Evolutionary conservation across 2,113 vertebrate genomes (phyloP).

Genomic region (Ginglymostoma cirratum): DNA sequence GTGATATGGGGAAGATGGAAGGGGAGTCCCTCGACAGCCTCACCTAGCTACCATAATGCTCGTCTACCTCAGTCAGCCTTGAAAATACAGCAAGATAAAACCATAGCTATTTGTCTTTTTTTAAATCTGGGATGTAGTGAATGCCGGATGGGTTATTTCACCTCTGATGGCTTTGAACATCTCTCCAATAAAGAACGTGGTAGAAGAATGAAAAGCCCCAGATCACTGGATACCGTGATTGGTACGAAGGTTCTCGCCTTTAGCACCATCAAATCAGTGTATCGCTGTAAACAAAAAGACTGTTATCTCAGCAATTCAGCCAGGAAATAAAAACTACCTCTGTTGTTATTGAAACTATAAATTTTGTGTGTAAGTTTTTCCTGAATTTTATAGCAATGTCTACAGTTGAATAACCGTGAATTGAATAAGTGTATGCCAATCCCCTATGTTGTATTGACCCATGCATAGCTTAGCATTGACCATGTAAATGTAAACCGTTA

Average conservation of each 20-base stretch:
- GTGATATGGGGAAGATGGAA: slow-evolving; percentile 63
- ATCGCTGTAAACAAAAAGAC: slow-evolving; percentile 12
- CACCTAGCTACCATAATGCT: slow-evolving; percentile 55
- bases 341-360: slow-evolving; percentile 29
- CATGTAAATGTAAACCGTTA: slow-evolving; percentile 36
- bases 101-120: neutral
- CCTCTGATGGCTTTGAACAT: slow-evolving; percentile 23
- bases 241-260: slow-evolving; percentile 32
- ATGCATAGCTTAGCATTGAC: slow-evolving; percentile 23
- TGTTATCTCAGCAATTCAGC: slow-evolving; percentile 11
- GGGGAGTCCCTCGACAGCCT: slow-evolving; percentile 61
- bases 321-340: neutral
- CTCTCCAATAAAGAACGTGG: slow-evolving; percentile 15
- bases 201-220: slow-evolving; percentile 32
- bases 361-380: slow-evolving; percentile 25
- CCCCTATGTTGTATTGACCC: slow-evolving; percentile 28
- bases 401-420: neutral
- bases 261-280: slow-evolving; percentile 26
- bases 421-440: slow-evolving; percentile 30
- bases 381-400: slow-evolving; percentile 31
- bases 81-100: slow-evolving; percentile 60
- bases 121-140: slow-evolving; percentile 13
- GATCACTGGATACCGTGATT: slow-evolving; percentile 32
- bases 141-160: slow-evolving; percentile 3
- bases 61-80: slow-evolving; percentile 53